These are phyloP conservation scores for Solenopsis invicta DNA, from an alignment of 1,140 invertebrate species.

Conservation along the genomic window DNA sequence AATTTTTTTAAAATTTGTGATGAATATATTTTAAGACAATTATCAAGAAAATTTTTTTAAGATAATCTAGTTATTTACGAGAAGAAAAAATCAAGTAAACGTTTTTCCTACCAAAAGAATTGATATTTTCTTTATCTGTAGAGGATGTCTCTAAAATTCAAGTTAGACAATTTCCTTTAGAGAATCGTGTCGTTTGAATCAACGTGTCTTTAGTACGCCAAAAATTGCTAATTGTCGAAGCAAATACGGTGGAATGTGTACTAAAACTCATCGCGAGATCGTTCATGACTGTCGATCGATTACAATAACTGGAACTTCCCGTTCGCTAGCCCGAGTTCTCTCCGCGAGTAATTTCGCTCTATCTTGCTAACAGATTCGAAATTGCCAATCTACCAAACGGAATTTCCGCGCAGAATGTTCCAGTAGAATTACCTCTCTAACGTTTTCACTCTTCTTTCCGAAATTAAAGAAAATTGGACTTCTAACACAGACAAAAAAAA, in stretches of 20 bases:
- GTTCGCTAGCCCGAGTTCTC: background rate
- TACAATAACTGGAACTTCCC: background rate
- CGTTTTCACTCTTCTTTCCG: background rate
- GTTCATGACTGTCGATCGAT: slow-evolving; percentile 16
- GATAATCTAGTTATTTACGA: too few relatives aligned
- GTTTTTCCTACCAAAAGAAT: too few relatives aligned
- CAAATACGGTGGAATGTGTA: background rate
- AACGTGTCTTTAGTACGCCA: background rate
- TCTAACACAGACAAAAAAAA: too few relatives aligned
- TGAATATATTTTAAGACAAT: too few relatives aligned
- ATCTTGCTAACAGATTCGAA: background rate
- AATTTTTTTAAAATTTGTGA: too few relatives aligned
- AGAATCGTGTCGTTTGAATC: background rate
- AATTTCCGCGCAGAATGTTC: background rate
- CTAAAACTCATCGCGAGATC: background rate
- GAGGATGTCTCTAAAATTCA: background rate
- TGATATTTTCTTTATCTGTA: too few relatives aligned
- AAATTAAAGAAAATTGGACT: background rate
- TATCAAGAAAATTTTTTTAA: too few relatives aligned
- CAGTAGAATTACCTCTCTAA: background rate
- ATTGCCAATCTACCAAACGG: slow-evolving; percentile 18
- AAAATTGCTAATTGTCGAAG: background rate
- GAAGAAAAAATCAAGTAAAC: too few relatives aligned
- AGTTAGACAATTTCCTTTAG: background rate
- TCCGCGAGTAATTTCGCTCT: background rate